Evolutionary conservation across 2,888 invertebrate species (phyloP), one percentile per base, ranked within the genome.

Genomic region (Sphaerophoria rueppellii): DNA sequence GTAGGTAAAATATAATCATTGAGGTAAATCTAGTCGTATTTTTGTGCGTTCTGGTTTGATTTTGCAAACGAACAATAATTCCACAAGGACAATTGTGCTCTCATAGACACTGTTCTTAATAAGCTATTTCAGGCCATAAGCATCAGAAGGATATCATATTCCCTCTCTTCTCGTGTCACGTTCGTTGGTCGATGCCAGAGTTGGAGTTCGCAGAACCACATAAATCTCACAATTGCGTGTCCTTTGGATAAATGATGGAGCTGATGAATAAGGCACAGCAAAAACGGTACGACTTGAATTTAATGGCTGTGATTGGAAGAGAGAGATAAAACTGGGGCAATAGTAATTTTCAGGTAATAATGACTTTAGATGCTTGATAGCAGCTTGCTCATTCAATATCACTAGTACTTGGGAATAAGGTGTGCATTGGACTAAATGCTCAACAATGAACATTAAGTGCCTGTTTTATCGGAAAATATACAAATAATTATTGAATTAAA

Each of bases 31-130:
- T 63, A 7, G 35, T 6, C 2, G 24, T 24, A 1, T 24, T n/a
- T n/a, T n/a, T n/a, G n/a, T n/a, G n/a, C n/a, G n/a, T 40, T 43
- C 16, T 11, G 50, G 65, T 35, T 65, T 65, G 6, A 65, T 50
- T 50, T 50, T 65, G 65, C 65, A 65, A 65, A 65, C 50, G 65
- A 65, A 65, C 65, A 50, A 65, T 50, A 65, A 48, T 63, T 63
- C 14, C 14, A 50, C 50, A n/a, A 63, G 63, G 63, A 63, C 2
- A 2, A 4, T 48, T 34, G 34, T 11, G 63, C 34, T 35, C 35
- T 24, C 24, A 24, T 24, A 1, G 24, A 2, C 1, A 4, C 16
- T 65, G 6, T 37, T 40, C 4, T 11, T 60, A 48, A 63, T 50
- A 32, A 65, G 35, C 35, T 50, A 46, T 48, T 63, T 48, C 14